Evolutionary conservation across 1,140 invertebrate genomes (phyloP).

Genomic region (Bombus soroeensis): DNA sequence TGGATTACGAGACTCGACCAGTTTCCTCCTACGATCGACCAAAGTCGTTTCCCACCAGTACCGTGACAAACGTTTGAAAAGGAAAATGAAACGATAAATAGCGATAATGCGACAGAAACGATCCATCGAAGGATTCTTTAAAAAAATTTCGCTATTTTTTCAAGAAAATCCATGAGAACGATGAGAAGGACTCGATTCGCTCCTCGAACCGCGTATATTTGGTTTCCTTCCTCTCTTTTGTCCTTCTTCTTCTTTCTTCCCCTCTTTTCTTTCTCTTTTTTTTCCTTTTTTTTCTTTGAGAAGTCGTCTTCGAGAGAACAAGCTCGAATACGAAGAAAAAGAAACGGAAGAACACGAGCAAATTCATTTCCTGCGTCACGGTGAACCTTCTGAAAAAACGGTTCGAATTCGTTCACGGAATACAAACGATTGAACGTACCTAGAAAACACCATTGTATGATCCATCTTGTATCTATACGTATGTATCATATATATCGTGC

Average conservation of each 20-base stretch:
- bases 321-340: conserved; percentile 8
- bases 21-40: neutral
- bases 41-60: neutral
- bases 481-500: conserved; percentile 1
- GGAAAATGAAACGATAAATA: neutral
- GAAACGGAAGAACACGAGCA: conserved; percentile 24
- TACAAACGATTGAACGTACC: conserved; percentile 5
- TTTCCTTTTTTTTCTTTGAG: too few species aligned
- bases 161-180: neutral
- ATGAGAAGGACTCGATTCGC: neutral
- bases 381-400: neutral
- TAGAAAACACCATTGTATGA: conserved; percentile 10
- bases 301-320: neutral
- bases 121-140: neutral
- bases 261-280: too few species aligned
- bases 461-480: neutral
- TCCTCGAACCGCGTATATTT: neutral
- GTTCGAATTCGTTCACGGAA: neutral
- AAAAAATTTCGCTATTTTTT: neutral
- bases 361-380: neutral
- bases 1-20: conserved; percentile 26
- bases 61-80: neutral
- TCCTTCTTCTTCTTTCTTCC: neutral
- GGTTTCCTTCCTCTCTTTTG: neutral
- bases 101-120: neutral